These are phyloP conservation scores for Ptilorrhoa leucosticta DNA, from an alignment of 2,113 vertebrate genomes.

Conservation along the genomic window DNA sequence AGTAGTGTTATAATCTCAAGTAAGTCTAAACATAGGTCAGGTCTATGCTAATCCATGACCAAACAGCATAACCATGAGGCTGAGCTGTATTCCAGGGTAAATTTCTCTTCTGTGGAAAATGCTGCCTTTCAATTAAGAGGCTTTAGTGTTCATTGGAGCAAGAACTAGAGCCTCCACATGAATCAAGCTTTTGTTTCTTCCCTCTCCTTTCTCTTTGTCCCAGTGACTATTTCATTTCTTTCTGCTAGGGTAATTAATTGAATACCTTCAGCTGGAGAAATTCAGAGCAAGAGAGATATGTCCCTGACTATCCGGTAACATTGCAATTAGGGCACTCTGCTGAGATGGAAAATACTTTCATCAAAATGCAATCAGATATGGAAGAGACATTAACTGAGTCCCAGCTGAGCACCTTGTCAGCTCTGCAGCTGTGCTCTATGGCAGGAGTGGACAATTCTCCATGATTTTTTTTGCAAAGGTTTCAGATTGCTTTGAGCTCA, in stretches of 20 bases:
- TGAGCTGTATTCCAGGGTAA: background rate
- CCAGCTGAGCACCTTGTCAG: background rate
- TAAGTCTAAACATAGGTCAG: background rate
- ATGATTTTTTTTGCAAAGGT: background rate
- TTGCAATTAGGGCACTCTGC: background rate
- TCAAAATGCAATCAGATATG: background rate
- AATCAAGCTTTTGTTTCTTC: background rate
- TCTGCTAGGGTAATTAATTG: conserved; percentile 11
- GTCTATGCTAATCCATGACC: background rate
- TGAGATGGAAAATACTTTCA: conserved; percentile 28
- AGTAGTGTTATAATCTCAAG: background rate
- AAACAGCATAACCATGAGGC: background rate
- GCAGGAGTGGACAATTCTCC: background rate
- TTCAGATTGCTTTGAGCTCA: background rate
- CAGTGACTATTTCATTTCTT: background rate
- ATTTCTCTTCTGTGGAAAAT: background rate
- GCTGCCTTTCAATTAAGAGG: background rate
- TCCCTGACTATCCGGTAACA: background rate
- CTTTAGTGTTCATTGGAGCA: background rate
- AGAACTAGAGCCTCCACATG: background rate
- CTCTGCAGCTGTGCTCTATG: background rate
- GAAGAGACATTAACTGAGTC: background rate
- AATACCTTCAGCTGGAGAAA: background rate
- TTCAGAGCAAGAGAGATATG: background rate
- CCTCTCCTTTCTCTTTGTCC: background rate